Evolutionary conservation across 1,140 invertebrate species (phyloP), one percentile per base, ranked within the genome.

Genomic region (Helicorthomorpha holstii): DNA sequence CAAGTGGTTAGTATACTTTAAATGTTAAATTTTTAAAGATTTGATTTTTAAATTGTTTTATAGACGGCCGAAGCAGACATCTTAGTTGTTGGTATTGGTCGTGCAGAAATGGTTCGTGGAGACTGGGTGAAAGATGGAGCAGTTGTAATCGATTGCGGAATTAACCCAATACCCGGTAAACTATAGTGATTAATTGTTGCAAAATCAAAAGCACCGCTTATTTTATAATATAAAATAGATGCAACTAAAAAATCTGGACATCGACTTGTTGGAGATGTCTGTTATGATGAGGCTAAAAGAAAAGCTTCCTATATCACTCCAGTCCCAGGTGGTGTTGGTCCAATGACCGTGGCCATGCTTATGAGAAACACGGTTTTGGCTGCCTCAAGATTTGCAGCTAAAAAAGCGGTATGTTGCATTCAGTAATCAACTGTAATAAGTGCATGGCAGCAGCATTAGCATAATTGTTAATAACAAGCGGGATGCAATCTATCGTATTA

Each of bases 111-210:
- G 70, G 92, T 99, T 0, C 89, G 89, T 67, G 88, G 83, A 0
- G 82, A 82, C 48, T 98, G 95, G 95, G 82, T 99, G 43, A 98
- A 98, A 71, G 88, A 89, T 0, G 93, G 94, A 21, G 93, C 94
- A 45, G 82, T 98, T 26, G 94, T 99, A n/a, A 97, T 99, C 58
- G 96, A 99, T 67, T 99, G 95, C 73, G 96, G 96, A 41, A 99
- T 98, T 50, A 98, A 95, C 69, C 76, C 83, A 2, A 82, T 95
- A 58, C 76, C 85, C 71, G 90, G 89, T 93, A 72, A 23, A 38
- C 12, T 44, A 19, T 10, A 49, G 48, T 26, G 21, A 42, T 38
- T 49, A 16, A 19, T 21, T 16, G 12, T 48, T 2, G 47, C 3
- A 27, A 25, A 27, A 19, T 50, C 4, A 1, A 50, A 2, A 43